These are phyloP conservation scores for Ylistrum balloti DNA, from an alignment of 1,140 invertebrate genomes.

Conservation along the genomic window DNA sequence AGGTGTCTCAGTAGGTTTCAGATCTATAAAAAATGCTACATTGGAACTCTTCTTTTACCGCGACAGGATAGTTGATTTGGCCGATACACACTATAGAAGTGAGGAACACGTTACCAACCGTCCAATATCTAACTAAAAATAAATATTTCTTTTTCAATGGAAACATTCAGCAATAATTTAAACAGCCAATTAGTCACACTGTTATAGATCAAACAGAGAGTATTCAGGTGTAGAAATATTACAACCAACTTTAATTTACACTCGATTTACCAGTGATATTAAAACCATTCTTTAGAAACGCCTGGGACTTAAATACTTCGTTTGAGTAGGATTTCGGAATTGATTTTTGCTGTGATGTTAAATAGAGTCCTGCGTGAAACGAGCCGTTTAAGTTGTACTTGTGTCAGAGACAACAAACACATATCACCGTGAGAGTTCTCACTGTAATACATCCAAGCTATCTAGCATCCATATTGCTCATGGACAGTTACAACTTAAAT, in stretches of 20 bases:
- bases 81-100: too few species aligned
- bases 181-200: neutral
- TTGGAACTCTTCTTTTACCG: too few species aligned
- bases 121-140: too few species aligned
- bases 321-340: neutral
- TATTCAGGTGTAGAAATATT: neutral
- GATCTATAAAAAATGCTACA: too few species aligned
- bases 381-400: neutral
- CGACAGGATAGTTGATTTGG: too few species aligned
- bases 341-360: neutral
- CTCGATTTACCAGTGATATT: neutral
- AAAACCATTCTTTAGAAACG: neutral
- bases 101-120: too few species aligned
- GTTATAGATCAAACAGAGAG: neutral
- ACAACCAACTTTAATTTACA: neutral
- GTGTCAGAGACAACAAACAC: neutral
- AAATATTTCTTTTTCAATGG: too few species aligned
- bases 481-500: conserved; percentile 34
- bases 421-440: neutral
- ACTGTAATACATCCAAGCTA: neutral
- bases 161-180: neutral
- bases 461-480: neutral
- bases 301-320: neutral
- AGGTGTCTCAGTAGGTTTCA: too few species aligned
- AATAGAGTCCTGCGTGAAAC: neutral